These are phyloP conservation scores for Eospalax fontanierii DNA, from an alignment of 2,797 vertebrate genomes.

Conservation along the genomic window DNA sequence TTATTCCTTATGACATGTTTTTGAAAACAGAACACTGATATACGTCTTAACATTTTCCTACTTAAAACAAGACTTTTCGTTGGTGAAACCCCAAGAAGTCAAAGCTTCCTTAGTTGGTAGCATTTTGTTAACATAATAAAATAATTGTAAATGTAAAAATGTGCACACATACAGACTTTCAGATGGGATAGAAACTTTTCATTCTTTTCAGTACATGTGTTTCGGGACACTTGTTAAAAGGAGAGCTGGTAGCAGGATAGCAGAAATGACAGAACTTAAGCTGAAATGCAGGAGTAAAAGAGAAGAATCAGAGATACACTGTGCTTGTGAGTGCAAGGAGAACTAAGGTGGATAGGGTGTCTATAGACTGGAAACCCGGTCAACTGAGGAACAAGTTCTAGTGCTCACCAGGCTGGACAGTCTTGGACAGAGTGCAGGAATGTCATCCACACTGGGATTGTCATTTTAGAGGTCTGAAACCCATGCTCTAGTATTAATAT, in stretches of 20 bases:
- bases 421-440: neutral
- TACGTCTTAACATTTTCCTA: slow-evolving; percentile 24
- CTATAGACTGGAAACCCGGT: neutral
- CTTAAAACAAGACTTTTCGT: neutral
- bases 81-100: neutral
- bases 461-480: slow-evolving; percentile 43
- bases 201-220: too few relatives aligned
- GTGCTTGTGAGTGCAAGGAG: neutral
- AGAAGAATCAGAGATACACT: slow-evolving; percentile 1
- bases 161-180: neutral
- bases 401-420: neutral
- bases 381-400: neutral
- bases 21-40: neutral
- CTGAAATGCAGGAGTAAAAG: slow-evolving; percentile 2
- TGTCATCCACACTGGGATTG: neutral
- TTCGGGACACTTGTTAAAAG: too few relatives aligned
- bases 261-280: neutral
- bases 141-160: slow-evolving; percentile 12
- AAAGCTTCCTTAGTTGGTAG: slow-evolving; percentile 14
- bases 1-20: neutral
- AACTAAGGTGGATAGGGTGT: neutral
- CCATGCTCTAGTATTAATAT: slow-evolving; percentile 79
- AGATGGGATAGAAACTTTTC: neutral
- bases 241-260: neutral
- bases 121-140: neutral